Conservation (phyloP, 1,140 invertebrate genomes). For the Pachyrhynchus sulphureomaculatus region DNA sequence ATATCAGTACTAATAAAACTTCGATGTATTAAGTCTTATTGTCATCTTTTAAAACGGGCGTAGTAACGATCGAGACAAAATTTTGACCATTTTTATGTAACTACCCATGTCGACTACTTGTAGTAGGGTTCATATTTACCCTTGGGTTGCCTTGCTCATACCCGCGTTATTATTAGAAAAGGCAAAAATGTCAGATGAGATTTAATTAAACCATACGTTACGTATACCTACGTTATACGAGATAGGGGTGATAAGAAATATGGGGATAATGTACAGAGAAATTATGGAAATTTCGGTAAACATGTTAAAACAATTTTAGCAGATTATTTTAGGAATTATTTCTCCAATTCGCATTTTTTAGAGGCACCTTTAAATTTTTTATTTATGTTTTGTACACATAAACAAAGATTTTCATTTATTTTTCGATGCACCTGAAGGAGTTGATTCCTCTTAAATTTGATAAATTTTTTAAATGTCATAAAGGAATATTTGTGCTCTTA, state of each 20-base stretch:
- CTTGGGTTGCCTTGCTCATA: conserved; percentile 18
- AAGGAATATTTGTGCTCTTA: too few species aligned
- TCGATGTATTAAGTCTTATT: too few species aligned
- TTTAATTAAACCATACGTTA: conserved; percentile 35
- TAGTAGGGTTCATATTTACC: conserved; percentile 32
- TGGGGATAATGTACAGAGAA: conserved; percentile 5
- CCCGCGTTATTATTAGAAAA: conserved; percentile 29
- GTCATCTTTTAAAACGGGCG: too few species aligned
- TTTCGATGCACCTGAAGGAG: too few species aligned
- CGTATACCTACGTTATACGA: conserved; percentile 20
- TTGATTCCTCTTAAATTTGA: too few species aligned
- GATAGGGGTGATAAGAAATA: conserved; percentile 12
- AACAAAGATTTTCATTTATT: too few species aligned
- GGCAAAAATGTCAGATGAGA: conserved; percentile 31
- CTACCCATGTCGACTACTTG: conserved; percentile 18
- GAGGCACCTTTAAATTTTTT: neutral
- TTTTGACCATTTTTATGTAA: conserved; percentile 4
- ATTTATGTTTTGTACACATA: too few species aligned
- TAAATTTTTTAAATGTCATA: too few species aligned
- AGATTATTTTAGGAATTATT: neutral
- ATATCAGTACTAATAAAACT: too few species aligned
- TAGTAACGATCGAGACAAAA: too few species aligned
- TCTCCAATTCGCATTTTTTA: neutral
- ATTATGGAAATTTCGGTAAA: conserved; percentile 17
- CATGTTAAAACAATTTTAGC: neutral